Percentiles rank a stretch among this genome's conserved stretches.
Conservation (phyloP, 2,888 invertebrate genomes). For the Idaea biselata region DNA sequence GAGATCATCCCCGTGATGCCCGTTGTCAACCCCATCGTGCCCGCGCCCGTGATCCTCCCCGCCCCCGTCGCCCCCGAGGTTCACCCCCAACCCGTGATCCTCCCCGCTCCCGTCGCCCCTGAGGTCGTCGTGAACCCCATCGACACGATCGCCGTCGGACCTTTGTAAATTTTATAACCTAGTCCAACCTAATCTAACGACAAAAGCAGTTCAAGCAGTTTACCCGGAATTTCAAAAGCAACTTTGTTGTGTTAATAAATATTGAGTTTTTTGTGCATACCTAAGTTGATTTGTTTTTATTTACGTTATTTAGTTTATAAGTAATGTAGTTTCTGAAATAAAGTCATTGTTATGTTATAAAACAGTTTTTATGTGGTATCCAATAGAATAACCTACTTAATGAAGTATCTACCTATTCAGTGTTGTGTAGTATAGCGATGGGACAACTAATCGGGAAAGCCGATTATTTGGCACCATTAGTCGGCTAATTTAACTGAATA, state of each 20-base stretch:
- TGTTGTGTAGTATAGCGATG: too few species aligned
- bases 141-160: conserved; percentile 24
- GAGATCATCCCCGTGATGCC: conserved; percentile 14
- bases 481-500: too few species aligned
- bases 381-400: neutral
- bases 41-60: conserved; percentile 25
- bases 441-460: too few species aligned
- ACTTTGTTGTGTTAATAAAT: conserved; percentile 3
- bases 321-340: conserved; percentile 14
- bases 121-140: conserved; percentile 14
- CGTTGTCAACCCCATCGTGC: conserved; percentile 10
- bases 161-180: conserved; percentile 7
- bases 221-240: neutral
- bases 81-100: conserved; percentile 20
- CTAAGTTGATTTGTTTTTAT: neutral
- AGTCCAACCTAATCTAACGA: neutral
- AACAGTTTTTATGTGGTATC: neutral
- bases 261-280: conserved; percentile 2
- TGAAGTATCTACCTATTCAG: neutral
- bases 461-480: too few species aligned
- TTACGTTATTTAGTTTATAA: neutral
- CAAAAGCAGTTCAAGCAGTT: neutral
- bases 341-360: conserved; percentile 4
- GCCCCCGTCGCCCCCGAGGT: conserved; percentile 17
- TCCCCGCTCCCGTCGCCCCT: conserved; percentile 29